Conservation (phyloP, 92 coral and sea anemone species). For the Porites cylindrica region DNA sequence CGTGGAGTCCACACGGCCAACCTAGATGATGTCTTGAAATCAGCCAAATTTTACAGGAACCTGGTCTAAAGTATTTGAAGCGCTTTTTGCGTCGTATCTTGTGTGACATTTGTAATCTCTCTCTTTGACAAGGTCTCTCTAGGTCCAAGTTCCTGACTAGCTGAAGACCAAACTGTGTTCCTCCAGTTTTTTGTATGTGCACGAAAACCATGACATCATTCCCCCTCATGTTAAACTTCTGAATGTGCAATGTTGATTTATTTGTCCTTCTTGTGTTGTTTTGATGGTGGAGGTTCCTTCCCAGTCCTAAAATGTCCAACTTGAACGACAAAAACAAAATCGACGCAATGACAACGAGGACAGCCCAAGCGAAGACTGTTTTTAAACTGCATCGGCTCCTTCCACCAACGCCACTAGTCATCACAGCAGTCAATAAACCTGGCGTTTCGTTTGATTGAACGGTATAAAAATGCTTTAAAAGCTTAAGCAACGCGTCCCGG, state of each 20-base stretch:
- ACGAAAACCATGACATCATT: conserved; percentile 89
- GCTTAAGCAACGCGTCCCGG: no score
- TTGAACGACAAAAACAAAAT: neutral
- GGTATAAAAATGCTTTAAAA: no score
- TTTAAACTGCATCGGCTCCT: neutral
- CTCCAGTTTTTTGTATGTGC: conserved; percentile 97
- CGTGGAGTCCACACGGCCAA: no score
- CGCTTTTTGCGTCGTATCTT: neutral
- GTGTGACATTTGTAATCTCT: conserved; percentile 2
- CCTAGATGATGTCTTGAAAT: no score
- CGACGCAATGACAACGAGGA: conserved; percentile 10
- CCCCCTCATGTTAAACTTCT: conserved; percentile 39
- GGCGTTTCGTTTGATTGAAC: no score
- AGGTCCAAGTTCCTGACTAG: conserved; percentile 75
- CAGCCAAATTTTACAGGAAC: conserved; percentile 80
- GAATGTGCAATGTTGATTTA: neutral
- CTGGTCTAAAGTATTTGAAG: conserved; percentile 77
- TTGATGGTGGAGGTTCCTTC: neutral
- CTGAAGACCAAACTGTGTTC: conserved; percentile 84
- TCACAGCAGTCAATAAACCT: no score
- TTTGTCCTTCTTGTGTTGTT: neutral
- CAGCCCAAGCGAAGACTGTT: neutral
- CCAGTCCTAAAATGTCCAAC: neutral
- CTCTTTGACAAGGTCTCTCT: conserved; percentile 69
- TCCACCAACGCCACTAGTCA: neutral